These are phyloP conservation scores for Cheirogaleus medius DNA, from an alignment of 2,113 vertebrate genomes.

Conservation along the genomic window DNA sequence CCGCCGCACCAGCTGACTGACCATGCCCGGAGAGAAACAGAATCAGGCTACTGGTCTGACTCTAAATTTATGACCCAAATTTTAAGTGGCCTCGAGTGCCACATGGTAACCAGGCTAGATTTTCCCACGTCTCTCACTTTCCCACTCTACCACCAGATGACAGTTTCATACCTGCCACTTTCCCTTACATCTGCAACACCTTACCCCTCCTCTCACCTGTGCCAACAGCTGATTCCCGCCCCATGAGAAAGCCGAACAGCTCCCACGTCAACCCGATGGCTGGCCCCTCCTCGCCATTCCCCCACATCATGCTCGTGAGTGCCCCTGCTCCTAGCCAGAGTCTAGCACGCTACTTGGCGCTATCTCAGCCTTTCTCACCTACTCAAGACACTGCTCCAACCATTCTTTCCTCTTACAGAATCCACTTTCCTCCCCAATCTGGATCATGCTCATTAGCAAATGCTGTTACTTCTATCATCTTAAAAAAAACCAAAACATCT, in stretches of 20 bases:
- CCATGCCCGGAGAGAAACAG: neutral
- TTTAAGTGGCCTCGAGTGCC: no score
- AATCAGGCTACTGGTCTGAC: neutral
- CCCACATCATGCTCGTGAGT: fast-evolving
- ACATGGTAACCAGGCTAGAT: neutral
- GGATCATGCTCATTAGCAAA: neutral
- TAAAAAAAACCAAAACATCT: neutral
- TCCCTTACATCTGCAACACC: neutral
- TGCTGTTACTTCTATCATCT: neutral
- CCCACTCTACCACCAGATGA: no score
- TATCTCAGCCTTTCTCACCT: neutral
- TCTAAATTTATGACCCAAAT: neutral
- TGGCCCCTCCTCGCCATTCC: neutral
- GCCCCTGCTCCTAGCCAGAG: neutral
- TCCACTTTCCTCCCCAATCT: neutral
- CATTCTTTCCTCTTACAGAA: neutral
- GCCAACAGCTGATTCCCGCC: neutral
- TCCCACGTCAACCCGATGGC: neutral
- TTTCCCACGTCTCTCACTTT: neutral
- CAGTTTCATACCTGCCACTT: neutral
- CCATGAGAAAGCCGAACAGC: neutral
- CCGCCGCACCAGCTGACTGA: neutral
- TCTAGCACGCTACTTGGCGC: neutral
- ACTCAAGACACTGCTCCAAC: neutral
- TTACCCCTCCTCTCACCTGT: neutral